Evolutionary conservation across 2,113 vertebrate genomes (phyloP), one percentile per base, ranked within the genome.

Genomic region (Podarcis muralis): DNA sequence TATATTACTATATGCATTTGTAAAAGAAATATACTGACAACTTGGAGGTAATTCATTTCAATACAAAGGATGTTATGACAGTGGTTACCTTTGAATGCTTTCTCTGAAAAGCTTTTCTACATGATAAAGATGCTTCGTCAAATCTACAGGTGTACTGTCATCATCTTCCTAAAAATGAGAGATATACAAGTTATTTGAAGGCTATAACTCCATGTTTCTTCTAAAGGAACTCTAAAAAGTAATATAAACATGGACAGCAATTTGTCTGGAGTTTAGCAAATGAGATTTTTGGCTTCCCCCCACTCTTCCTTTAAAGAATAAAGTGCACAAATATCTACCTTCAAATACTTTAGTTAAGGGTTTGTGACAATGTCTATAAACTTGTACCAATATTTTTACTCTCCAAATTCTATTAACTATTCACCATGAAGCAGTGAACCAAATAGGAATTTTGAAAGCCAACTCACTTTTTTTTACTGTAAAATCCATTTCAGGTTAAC

Each of bases 81-180:
- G 48, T 72, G 0, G 23, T 93, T 97, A 99, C 99, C 98, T 98
- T 94, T 97, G 98, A 92, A 98, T 93, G 40, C 97, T 97, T 95
- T 99, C 98, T 95, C 98, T 99, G 92, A 98, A 98, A 25, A 98
- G 98, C 94, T 98, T 97, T 92, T 99, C 98, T 94, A 98, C 95
- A 89, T 98, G 97, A 85, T 95, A 90, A 80, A 99, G 96, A 93
- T 98, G 94, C 95, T 97, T 98, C 85, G 97, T 97, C 90, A 99
- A 92, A 95, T 98, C 95, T 48, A 98, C 90, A 11, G 96, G 95
- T 76, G 97, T 96, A 69, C 92, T 92, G 95, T 99, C 98, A 95
- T 99, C 99, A 91, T 99, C 98, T n/a, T 92, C 97, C 98, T 99
- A 90, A 66, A 66, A 94, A 93, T 91, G 87, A 93, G 74, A 93